phyloP scores from a whole-genome alignment of 2,888 invertebrate genomes.

The Chrysolina haemoptera region DNA sequence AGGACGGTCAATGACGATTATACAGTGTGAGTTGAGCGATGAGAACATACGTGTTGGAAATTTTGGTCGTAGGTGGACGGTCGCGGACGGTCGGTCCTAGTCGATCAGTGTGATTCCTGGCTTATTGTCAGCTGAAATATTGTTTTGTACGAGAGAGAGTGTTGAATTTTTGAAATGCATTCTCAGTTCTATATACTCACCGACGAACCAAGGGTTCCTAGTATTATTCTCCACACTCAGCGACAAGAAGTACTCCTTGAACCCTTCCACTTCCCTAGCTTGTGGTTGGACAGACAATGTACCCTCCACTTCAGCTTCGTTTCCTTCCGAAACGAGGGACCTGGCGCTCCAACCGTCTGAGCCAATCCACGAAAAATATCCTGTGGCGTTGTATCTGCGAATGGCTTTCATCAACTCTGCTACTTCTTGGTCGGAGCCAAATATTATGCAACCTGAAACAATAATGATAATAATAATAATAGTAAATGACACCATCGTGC shows the following conservation, averaged over 20 bases:
- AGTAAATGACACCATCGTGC: too few relatives aligned
- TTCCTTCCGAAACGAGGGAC: conserved; percentile 87
- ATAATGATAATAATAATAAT: too few relatives aligned
- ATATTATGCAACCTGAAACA: conserved; percentile 89
- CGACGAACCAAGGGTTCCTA: conserved; percentile 96
- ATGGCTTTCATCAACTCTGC: conserved; percentile 96
- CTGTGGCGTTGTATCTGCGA: conserved; percentile 88
- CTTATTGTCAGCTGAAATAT: too few relatives aligned
- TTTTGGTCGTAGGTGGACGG: too few relatives aligned
- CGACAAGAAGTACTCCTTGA: conserved; percentile 88
- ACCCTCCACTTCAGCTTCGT: conserved; percentile 93
- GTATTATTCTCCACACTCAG: conserved; percentile 89
- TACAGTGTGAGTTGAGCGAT: too few relatives aligned
- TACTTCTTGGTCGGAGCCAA: conserved; percentile 97
- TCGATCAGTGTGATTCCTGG: too few relatives aligned
- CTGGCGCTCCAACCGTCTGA: conserved; percentile 97
- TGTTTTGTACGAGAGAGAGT: too few relatives aligned
- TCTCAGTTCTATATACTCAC: conserved; percentile 74
- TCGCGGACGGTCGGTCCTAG: too few relatives aligned
- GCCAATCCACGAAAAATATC: conserved; percentile 95
- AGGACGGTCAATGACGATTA: too few relatives aligned
- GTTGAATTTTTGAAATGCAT: too few relatives aligned
- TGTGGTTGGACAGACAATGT: conserved; percentile 95
- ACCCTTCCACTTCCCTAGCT: conserved; percentile 90
- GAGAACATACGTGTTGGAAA: too few relatives aligned